Conservation (phyloP, 2,797 vertebrate genomes). For the Coilia nasus region DNA sequence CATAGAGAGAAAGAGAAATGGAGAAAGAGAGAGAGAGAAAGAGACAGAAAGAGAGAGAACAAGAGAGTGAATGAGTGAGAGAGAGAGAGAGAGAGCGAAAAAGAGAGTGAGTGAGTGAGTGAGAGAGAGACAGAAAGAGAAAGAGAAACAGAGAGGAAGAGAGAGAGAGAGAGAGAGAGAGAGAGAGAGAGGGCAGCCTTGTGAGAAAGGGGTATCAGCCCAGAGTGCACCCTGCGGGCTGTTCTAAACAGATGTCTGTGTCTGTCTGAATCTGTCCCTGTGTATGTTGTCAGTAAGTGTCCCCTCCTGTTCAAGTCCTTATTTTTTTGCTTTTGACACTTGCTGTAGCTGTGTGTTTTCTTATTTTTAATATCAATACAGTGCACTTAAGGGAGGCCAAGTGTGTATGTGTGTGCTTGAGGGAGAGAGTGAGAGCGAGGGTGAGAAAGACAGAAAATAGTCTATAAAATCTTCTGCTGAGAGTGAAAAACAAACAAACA, state of each 20-base stretch:
- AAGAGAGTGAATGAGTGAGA: neutral
- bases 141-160: neutral
- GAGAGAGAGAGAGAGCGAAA: neutral
- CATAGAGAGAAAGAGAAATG: neutral
- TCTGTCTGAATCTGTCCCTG: neutral
- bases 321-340: neutral
- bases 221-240: neutral
- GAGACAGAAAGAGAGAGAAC: neutral
- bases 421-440: neutral
- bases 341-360: neutral
- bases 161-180: neutral
- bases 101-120: neutral
- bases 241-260: neutral
- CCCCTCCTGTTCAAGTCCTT: neutral
- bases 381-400: neutral
- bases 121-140: neutral
- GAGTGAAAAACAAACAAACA: neutral
- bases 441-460: neutral
- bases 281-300: neutral
- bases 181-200: neutral
- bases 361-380: conserved; percentile 3
- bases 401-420: neutral
- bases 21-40: neutral
- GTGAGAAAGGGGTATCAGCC: neutral
- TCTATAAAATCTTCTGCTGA: neutral